phyloP scores from a whole-genome alignment of 2,888 invertebrate species.

The Beris morrisii region DNA sequence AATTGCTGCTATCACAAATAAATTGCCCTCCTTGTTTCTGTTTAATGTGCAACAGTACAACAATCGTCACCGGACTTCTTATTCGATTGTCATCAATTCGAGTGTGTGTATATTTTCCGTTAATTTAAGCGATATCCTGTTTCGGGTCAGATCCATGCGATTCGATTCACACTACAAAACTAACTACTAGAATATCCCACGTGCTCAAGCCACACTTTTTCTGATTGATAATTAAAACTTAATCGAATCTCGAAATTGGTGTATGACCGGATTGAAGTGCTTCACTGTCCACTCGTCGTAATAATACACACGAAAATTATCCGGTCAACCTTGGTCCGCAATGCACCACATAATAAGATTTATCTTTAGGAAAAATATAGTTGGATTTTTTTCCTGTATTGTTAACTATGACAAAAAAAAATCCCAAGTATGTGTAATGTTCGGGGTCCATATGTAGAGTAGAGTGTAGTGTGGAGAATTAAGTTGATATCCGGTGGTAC shows the following conservation, averaged over 20 bases:
- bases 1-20: not conserved
- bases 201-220: no score
- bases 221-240: no score
- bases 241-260: no score
- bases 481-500: conserved; percentile 29
- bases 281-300: no score
- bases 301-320: conserved; percentile 24
- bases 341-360: conserved; percentile 21
- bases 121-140: conserved; percentile 21
- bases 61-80: conserved; percentile 17
- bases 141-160: not conserved
- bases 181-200: no score
- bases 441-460: conserved; percentile 14
- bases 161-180: no score
- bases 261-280: no score
- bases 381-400: conserved; percentile 10
- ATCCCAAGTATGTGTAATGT: conserved; percentile 19
- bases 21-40: not conserved
- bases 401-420: not conserved
- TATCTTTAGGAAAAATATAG: conserved; percentile 20
- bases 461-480: conserved; percentile 11
- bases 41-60: conserved; percentile 17
- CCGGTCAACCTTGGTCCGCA: conserved; percentile 28
- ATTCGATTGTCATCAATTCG: conserved; percentile 11
- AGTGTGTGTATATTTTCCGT: conserved; percentile 8